Conservation (phyloP, 2,888 invertebrate species). For the Amphipoea lucens region DNA sequence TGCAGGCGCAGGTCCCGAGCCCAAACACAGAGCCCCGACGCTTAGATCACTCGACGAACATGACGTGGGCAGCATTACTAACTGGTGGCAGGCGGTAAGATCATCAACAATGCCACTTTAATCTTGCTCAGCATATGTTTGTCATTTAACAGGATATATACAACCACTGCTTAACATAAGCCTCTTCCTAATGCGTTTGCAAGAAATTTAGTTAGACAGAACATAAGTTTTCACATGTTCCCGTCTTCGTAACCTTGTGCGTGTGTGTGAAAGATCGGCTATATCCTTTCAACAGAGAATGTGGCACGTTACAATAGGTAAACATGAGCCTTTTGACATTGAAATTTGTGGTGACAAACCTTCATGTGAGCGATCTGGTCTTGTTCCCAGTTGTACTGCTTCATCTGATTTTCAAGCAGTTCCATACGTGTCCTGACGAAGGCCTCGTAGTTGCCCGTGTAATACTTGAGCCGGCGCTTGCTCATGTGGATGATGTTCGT, state of each 20-base stretch:
- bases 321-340: not conserved
- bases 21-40: not conserved
- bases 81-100: constrained; percentile 11
- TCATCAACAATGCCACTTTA: not conserved
- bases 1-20: not conserved
- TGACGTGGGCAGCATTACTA: constrained; percentile 24
- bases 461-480: constrained; percentile 97
- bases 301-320: not conserved
- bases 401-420: constrained; percentile 99
- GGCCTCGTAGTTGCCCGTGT: constrained; percentile 99
- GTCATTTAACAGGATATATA: constrained; percentile 15
- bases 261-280: not conserved
- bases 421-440: constrained; percentile 98
- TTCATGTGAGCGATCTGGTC: constrained; percentile 99
- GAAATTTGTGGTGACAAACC: constrained; percentile 82
- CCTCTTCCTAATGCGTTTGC: constrained; percentile 6
- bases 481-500: constrained; percentile 99
- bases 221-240: not conserved
- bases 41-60: constrained; percentile 18
- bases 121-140: constrained; percentile 7
- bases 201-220: not conserved
- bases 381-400: constrained; percentile 99
- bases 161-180: not conserved
- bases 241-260: not conserved
- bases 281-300: constrained; percentile 7